Conservation (phyloP, 2,888 invertebrate species). For the Xanthorhoe designata region DNA sequence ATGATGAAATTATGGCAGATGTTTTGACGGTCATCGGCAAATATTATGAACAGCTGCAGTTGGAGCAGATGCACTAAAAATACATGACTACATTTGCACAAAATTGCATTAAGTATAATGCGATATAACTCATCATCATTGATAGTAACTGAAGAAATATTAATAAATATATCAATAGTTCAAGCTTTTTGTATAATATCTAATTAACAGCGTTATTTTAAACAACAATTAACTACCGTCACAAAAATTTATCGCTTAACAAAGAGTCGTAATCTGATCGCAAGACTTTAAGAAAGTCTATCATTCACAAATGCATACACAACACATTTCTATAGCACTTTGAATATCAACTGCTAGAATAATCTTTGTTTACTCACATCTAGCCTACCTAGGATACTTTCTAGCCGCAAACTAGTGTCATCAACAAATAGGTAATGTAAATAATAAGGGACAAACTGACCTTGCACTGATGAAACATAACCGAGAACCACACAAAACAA, state of each 20-base stretch:
- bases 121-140: background rate
- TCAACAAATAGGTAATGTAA: slow-evolving; percentile 1
- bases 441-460: slow-evolving; percentile 27
- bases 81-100: slow-evolving; percentile 4
- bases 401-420: background rate
- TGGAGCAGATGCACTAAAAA: slow-evolving; percentile 23
- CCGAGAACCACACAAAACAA: slow-evolving; percentile 21
- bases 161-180: background rate
- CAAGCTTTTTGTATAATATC: background rate
- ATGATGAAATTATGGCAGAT: slow-evolving; percentile 20
- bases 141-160: background rate
- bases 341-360: too few relatives aligned
- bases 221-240: too few relatives aligned
- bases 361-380: too few relatives aligned
- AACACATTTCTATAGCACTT: too few relatives aligned
- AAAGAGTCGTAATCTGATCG: background rate
- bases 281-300: background rate
- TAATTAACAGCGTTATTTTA: too few relatives aligned
- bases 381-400: background rate
- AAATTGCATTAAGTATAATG: background rate
- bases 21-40: slow-evolving; percentile 23
- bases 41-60: slow-evolving; percentile 29
- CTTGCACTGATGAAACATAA: slow-evolving; percentile 32
- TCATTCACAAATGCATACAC: too few relatives aligned
- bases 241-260: too few relatives aligned